These are phyloP conservation scores for Aradophagus sp. DNA, from an alignment of 1,140 invertebrate genomes.

Conservation along the genomic window DNA sequence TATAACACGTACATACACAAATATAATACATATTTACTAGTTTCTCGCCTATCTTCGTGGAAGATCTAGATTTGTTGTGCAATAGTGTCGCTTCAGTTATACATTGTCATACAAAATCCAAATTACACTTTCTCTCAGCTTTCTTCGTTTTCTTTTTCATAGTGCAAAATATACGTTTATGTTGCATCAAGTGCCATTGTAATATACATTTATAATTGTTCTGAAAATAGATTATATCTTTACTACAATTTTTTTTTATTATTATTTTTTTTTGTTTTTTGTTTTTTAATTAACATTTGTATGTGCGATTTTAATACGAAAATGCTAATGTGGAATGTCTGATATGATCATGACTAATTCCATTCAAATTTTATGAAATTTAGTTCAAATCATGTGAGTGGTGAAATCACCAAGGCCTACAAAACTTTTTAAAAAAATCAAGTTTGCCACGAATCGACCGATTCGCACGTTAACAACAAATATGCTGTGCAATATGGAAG, in stretches of 20 bases:
- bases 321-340: conserved; percentile 52
- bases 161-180: conserved; percentile 48
- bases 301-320: conserved; percentile 23
- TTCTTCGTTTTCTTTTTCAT: too few species aligned
- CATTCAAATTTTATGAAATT: background rate
- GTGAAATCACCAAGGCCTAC: conserved; percentile 13
- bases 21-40: conserved; percentile 62
- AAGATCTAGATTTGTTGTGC: conserved; percentile 58
- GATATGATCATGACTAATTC: conserved; percentile 21
- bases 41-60: conserved; percentile 38
- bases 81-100: conserved; percentile 42
- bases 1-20: conserved; percentile 64
- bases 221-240: conserved; percentile 36
- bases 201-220: conserved; percentile 37
- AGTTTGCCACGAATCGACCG: conserved; percentile 4
- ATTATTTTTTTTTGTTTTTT: conserved; percentile 24
- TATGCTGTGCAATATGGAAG: too few species aligned
- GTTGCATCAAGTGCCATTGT: conserved; percentile 32
- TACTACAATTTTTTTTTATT: too few species aligned
- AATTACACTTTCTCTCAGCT: conserved; percentile 17
- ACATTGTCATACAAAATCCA: conserved; percentile 37
- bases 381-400: conserved; percentile 6
- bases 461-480: too few species aligned
- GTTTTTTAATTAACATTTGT: conserved; percentile 10
- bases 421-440: background rate